Conservation (phyloP, 2,888 invertebrate genomes). For the Antitype chi region DNA sequence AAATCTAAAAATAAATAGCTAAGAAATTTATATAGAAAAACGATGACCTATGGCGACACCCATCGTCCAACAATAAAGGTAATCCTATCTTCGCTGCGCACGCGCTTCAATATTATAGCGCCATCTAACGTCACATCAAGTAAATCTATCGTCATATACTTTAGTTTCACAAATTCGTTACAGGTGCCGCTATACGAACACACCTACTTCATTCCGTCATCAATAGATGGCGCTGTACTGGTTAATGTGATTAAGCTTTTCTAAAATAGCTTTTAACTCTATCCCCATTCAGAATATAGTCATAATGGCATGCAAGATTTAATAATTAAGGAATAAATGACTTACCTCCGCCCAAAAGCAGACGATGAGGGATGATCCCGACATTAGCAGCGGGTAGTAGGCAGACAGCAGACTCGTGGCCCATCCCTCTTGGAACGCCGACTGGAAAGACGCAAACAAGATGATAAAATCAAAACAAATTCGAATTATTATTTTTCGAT, state of each 20-base stretch:
- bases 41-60: constrained; percentile 11
- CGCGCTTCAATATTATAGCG: background rate
- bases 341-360: constrained; percentile 98
- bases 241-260: too few relatives aligned
- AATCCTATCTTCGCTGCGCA: background rate
- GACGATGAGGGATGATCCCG: constrained; percentile 97
- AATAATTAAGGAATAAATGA: constrained; percentile 54
- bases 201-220: background rate
- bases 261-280: background rate
- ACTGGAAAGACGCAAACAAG: constrained; percentile 84
- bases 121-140: constrained; percentile 39
- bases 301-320: background rate
- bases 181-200: constrained; percentile 27
- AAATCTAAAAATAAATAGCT: too few relatives aligned
- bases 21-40: too few relatives aligned
- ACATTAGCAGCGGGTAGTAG: constrained; percentile 97
- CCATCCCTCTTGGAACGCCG: constrained; percentile 95
- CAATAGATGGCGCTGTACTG: constrained; percentile 61
- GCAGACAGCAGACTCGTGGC: constrained; percentile 96
- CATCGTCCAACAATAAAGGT: background rate
- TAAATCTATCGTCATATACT: background rate
- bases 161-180: background rate
- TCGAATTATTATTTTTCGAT: background rate
- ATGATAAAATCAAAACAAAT: constrained; percentile 2
- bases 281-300: background rate